Evolutionary conservation across 2,888 invertebrate genomes (phyloP), one percentile per base, ranked within the genome.

Genomic region (Agrilus mali): DNA sequence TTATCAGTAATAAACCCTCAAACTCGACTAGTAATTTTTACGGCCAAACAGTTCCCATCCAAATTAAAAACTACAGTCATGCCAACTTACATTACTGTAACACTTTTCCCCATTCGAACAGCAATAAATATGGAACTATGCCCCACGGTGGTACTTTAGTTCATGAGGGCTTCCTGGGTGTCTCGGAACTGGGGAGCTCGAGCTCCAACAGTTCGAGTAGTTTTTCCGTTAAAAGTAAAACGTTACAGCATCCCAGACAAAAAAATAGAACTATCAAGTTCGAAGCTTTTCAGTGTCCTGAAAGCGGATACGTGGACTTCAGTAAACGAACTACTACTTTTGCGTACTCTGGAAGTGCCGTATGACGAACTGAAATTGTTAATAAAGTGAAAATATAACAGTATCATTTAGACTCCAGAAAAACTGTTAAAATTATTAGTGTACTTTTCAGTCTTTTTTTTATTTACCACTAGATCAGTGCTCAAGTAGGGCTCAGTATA

Each of bases 11-110:
- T n/a, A 55, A 55, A 39, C 58, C 55, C 43, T 39, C 42, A 38
- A 48, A 50, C 40, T 27, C 38, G 15, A 46, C 52, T 44, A 45
- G 53, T 48, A 51, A 57, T 15, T 54, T 68, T 38, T 67, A 66
- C n/a, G 68, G 68, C 6, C 67, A 68, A 47, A 69, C 69, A 6
- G 61, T 69, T 39, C 69, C 69, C 27, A 69, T 69, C 41, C 67
- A 64, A 15, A 63, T 69, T 36, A 67, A 68, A 49, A 65, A 61
- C 48, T 61, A 60, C 47, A 63, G 58, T 45, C 54, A 57, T 22
- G 52, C 56, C 8, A 51, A 58, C 33, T 54, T 59, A 15, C 52
- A 50, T 47, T 48, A 48, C 43, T 56, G 38, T 53, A 56, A 48
- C 47, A 59, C 46, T 54, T 46, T 46, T 31, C 44, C 44, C 2